A percentile compares a stretch with the other conserved stretches of the same genome.
These are phyloP conservation scores for Rhinatrema bivittatum DNA, from an alignment of 2,797 vertebrate species.

Conservation along the genomic window DNA sequence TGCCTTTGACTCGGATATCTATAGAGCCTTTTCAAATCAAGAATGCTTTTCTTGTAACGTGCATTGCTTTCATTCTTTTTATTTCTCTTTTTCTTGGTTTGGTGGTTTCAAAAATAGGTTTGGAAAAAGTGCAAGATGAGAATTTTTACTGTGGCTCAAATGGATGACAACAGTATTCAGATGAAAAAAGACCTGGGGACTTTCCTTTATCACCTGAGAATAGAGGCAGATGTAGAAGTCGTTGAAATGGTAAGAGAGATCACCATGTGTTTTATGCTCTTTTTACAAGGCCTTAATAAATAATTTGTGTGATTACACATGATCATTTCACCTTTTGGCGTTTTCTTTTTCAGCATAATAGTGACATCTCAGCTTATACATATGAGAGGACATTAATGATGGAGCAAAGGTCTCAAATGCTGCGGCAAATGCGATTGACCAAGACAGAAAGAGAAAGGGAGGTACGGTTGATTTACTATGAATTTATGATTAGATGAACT, in stretches of 20 bases:
- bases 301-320: no score
- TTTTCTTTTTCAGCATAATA: slow-evolving; percentile 71
- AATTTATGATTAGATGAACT: no score
- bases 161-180: slow-evolving; percentile 98
- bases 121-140: slow-evolving; percentile 97
- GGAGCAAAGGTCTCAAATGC: slow-evolving; percentile 97
- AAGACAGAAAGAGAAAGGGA: slow-evolving; percentile 87
- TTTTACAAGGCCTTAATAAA: not conserved
- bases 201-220: slow-evolving; percentile 90
- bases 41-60: no score
- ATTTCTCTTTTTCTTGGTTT: no score
- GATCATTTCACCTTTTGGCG: no score
- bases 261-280: not conserved
- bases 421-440: slow-evolving; percentile 92
- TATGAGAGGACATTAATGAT: slow-evolving; percentile 97
- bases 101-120: slow-evolving; percentile 74
- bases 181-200: slow-evolving; percentile 96
- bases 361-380: slow-evolving; percentile 95
- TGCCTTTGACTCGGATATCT: no score
- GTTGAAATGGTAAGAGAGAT: slow-evolving; percentile 86
- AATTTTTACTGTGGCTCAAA: slow-evolving; percentile 96
- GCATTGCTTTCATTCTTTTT: no score
- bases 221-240: slow-evolving; percentile 96
- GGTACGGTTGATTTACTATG: no score
- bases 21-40: no score